Conservation (phyloP, 2,888 invertebrate species). For the Pheosia gnoma region DNA sequence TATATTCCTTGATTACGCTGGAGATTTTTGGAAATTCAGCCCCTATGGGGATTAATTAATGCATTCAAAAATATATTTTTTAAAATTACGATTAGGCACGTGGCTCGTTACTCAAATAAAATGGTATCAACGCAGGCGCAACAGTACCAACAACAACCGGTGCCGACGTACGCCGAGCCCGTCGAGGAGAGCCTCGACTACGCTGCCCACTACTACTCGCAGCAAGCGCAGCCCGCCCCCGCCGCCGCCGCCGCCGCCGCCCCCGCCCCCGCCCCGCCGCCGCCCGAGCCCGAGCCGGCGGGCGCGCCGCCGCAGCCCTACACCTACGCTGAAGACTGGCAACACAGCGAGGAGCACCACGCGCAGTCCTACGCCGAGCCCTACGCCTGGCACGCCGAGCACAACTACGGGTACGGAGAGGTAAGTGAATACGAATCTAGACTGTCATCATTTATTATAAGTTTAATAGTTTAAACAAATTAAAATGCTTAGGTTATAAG, state of each 20-base stretch:
- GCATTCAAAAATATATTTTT: too few relatives aligned
- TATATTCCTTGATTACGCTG: too few relatives aligned
- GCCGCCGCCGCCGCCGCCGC: conserved; percentile 26
- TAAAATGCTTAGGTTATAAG: too few relatives aligned
- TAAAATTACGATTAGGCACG: too few relatives aligned
- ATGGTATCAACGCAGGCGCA: conserved; percentile 33
- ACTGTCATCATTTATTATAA: too few relatives aligned
- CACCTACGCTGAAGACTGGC: conserved; percentile 31
- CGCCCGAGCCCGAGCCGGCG: conserved; percentile 30
- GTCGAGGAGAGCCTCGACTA: conserved; percentile 47
- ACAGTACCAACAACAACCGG: conserved; percentile 42
- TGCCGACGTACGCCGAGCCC: conserved; percentile 35
- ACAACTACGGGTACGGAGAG: conserved; percentile 54
- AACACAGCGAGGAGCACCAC: conserved; percentile 42
- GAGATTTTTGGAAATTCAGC: too few relatives aligned
- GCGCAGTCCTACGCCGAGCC: conserved; percentile 51
- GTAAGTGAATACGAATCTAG: conserved; percentile 41
- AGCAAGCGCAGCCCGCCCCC: conserved; percentile 31
- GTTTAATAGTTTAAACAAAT: too few relatives aligned
- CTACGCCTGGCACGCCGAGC: conserved; percentile 57
- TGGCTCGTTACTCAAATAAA: too few relatives aligned
- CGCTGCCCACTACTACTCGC: conserved; percentile 47
- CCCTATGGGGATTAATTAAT: too few relatives aligned
- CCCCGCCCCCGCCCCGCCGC: conserved; percentile 21
- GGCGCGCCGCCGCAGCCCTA: conserved; percentile 27